These are phyloP conservation scores for Emmelina monodactyla DNA, from an alignment of 2,888 invertebrate genomes.

Conservation along the genomic window DNA sequence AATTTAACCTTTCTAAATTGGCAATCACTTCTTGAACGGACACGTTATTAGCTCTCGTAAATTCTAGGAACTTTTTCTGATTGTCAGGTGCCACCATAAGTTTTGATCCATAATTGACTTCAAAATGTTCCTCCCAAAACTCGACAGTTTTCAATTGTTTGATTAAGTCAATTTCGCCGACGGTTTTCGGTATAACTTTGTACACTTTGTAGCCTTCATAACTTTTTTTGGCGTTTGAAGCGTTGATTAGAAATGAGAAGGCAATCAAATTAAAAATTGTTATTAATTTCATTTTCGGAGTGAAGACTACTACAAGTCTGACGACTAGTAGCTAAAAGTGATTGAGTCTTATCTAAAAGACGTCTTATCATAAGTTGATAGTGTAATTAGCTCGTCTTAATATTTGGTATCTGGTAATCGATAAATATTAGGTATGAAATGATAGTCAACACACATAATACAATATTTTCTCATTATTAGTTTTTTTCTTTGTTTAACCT, in stretches of 20 bases:
- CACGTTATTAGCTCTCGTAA: slow-evolving; percentile 19
- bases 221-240: slow-evolving; percentile 21
- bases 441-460: too few species aligned
- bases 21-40: slow-evolving; percentile 25
- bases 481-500: not conserved
- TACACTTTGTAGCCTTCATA: slow-evolving; percentile 69
- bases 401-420: too few species aligned
- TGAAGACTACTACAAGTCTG: too few species aligned
- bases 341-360: too few species aligned
- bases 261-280: too few species aligned
- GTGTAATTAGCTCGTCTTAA: too few species aligned
- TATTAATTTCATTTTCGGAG: not conserved
- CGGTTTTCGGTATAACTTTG: slow-evolving; percentile 53
- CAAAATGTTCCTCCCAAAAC: slow-evolving; percentile 39
- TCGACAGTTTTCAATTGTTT: slow-evolving; percentile 41
- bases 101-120: slow-evolving; percentile 33
- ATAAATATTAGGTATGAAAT: too few species aligned
- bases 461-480: too few species aligned
- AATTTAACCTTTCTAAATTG: slow-evolving; percentile 38
- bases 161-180: slow-evolving; percentile 51
- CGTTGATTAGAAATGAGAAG: not conserved
- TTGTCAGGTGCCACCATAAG: slow-evolving; percentile 35
- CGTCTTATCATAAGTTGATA: too few species aligned
- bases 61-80: slow-evolving; percentile 21
- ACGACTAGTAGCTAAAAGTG: too few species aligned